Evolutionary conservation across 2,113 vertebrate genomes (phyloP).

Genomic region (Syrmaticus mikado): DNA sequence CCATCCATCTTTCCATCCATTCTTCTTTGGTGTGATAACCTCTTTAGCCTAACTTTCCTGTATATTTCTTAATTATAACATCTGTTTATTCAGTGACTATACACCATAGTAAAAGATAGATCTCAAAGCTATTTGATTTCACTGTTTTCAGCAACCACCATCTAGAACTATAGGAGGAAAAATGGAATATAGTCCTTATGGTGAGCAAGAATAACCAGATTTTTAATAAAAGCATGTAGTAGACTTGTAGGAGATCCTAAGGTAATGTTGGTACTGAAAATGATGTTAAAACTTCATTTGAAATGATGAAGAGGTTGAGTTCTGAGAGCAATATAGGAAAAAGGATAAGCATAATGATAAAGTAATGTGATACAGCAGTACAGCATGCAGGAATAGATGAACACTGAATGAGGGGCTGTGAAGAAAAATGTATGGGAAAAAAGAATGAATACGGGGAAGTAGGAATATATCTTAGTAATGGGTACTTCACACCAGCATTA

Average conservation of each 20-base stretch:
- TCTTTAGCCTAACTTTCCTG: too few relatives aligned
- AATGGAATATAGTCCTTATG: background rate
- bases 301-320: background rate
- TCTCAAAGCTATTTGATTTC: background rate
- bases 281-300: background rate
- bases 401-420: background rate
- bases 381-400: background rate
- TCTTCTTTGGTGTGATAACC: too few relatives aligned
- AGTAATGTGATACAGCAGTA: background rate
- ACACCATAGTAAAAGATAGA: background rate
- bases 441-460: background rate
- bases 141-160: background rate
- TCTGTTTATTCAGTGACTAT: too few relatives aligned
- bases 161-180: background rate
- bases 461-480: background rate
- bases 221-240: background rate
- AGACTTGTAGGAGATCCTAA: background rate
- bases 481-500: background rate
- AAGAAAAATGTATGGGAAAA: background rate
- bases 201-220: rapidly evolving
- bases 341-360: background rate
- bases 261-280: background rate
- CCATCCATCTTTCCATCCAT: too few relatives aligned
- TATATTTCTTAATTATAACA: too few relatives aligned
- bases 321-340: background rate